Evolutionary conservation across 2,888 invertebrate genomes (phyloP).

Genomic region (Eupithecia abbreviata): DNA sequence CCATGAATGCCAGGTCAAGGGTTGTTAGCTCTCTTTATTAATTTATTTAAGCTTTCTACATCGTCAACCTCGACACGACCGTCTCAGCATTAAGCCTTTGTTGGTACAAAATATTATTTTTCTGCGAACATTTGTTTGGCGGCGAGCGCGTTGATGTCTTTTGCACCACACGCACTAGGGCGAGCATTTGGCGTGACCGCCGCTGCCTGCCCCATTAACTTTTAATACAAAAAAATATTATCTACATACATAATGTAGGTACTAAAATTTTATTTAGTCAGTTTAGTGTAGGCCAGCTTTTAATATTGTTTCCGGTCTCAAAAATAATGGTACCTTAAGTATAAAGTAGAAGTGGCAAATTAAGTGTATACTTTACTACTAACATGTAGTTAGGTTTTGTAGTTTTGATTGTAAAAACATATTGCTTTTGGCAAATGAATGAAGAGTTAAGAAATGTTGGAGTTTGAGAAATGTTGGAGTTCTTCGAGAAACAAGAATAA

Average conservation of each 20-base stretch:
- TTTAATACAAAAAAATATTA: neutral
- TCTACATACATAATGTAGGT: too few species aligned
- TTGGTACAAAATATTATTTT: neutral
- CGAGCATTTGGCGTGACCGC: neutral
- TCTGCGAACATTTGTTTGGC: neutral
- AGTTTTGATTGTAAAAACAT: too few species aligned
- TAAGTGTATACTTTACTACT: neutral
- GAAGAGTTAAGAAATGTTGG: too few species aligned
- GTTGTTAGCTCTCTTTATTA: conserved; percentile 3
- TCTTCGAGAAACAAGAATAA: too few species aligned
- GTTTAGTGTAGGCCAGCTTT: neutral
- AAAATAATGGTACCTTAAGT: neutral
- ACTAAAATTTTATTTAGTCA: neutral
- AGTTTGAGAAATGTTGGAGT: too few species aligned
- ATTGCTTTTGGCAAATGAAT: too few species aligned
- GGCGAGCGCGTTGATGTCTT: conserved; percentile 27
- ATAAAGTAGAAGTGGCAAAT: neutral
- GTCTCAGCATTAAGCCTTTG: neutral
- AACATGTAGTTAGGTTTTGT: too few species aligned
- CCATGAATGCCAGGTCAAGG: conserved; percentile 11
- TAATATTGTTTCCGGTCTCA: neutral
- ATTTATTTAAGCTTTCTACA: neutral
- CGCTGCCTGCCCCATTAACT: neutral
- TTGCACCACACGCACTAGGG: conserved; percentile 1
- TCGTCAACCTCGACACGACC: neutral